These are phyloP conservation scores for Drosophila basisetae DNA, from an alignment of 2,888 invertebrate genomes.

Conservation along the genomic window DNA sequence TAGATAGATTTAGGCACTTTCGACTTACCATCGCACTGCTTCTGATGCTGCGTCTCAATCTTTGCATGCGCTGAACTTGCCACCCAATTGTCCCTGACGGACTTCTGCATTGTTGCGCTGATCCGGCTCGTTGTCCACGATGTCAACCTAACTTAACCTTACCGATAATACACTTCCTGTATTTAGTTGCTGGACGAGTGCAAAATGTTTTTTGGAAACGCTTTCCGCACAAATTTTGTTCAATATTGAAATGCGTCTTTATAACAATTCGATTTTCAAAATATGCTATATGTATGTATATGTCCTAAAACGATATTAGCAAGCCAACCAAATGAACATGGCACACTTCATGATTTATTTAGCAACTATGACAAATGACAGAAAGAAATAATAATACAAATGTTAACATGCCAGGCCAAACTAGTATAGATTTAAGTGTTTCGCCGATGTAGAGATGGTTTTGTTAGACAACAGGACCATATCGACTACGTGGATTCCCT, in stretches of 20 bases:
- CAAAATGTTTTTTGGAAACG: conserved; percentile 7
- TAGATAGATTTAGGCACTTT: background rate
- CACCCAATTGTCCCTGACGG: conserved; percentile 38
- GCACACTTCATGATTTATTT: conserved; percentile 9
- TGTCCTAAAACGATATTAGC: conserved; percentile 8
- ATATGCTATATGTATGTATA: conserved; percentile 14
- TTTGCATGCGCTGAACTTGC: conserved; percentile 36
- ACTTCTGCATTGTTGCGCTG: conserved; percentile 35
- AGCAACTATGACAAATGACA: background rate
- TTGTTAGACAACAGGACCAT: background rate
- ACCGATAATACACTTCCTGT: conserved; percentile 5
- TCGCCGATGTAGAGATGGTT: background rate
- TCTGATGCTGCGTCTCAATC: conserved; percentile 43
- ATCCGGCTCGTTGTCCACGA: background rate
- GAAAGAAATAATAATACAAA: background rate
- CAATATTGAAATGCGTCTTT: conserved; percentile 21
- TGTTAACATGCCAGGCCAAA: background rate
- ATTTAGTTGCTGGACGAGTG: conserved; percentile 3
- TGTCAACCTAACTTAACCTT: background rate
- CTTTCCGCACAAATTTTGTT: conserved; percentile 31
- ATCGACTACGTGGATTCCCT: background rate
- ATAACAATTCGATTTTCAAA: conserved; percentile 31
- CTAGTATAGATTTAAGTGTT: background rate
- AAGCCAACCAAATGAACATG: background rate
- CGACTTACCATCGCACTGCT: conserved; percentile 43